These are phyloP conservation scores for Anisognathus igniventris DNA, from an alignment of 2,797 vertebrate genomes.

Conservation along the genomic window DNA sequence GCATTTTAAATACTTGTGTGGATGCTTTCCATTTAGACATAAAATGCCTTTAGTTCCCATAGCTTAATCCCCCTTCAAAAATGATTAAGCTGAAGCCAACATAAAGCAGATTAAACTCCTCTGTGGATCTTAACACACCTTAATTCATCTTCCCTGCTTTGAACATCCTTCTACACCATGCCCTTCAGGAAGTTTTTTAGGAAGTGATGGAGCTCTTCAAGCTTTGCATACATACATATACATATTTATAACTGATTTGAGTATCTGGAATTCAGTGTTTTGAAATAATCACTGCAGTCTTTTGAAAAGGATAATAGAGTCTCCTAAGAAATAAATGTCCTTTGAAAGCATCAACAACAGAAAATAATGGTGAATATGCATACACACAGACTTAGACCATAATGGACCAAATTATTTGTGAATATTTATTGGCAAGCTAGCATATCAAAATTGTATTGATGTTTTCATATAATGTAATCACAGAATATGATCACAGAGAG, in stretches of 20 bases:
- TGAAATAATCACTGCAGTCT: background rate
- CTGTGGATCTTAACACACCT: background rate
- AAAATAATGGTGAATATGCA: background rate
- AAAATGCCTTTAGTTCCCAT: constrained; percentile 24
- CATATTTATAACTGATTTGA: background rate
- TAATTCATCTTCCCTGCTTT: background rate
- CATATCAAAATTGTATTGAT: background rate
- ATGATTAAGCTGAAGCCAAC: constrained; percentile 1
- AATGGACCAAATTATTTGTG: background rate
- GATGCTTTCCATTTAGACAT: background rate
- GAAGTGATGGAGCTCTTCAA: background rate
- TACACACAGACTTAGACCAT: background rate
- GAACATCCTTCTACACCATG: background rate
- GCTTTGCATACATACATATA: background rate
- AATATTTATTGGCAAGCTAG: background rate
- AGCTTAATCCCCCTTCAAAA: constrained; percentile 1
- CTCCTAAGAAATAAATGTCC: background rate
- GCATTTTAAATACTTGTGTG: background rate
- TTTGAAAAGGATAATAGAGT: background rate
- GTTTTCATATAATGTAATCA: background rate
- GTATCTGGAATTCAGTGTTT: background rate
- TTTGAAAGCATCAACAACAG: background rate
- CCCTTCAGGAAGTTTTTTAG: background rate
- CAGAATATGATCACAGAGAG: background rate
- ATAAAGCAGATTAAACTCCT: constrained; percentile 26